A percentile compares a stretch with the other conserved stretches of the same genome.
phyloP scores from a whole-genome alignment of 2,888 invertebrate genomes.

The Andrena marginata region DNA sequence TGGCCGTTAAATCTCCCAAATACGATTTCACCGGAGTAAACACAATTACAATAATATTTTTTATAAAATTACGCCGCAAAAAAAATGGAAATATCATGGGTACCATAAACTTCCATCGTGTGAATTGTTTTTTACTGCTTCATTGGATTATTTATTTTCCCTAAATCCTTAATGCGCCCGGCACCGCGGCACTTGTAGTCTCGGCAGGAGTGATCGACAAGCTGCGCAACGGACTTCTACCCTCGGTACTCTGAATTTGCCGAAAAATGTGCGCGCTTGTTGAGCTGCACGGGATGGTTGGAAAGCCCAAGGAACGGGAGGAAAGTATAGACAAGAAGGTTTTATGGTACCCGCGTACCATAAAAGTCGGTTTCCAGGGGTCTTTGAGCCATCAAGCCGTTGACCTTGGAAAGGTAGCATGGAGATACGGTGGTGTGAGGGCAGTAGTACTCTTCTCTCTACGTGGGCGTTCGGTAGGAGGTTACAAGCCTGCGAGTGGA shows the following conservation, averaged over 20 bases:
- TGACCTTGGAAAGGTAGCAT: slow-evolving; percentile 76
- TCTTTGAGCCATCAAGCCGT: slow-evolving; percentile 73
- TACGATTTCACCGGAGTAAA: too few relatives aligned
- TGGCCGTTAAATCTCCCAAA: background rate
- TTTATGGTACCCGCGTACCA: slow-evolving; percentile 23
- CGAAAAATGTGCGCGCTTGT: background rate
- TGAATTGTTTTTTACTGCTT: too few relatives aligned
- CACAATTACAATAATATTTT: background rate
- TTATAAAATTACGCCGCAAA: too few relatives aligned
- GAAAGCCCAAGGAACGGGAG: slow-evolving; percentile 14
- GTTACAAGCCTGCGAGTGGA: slow-evolving; percentile 59
- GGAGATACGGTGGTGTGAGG: slow-evolving; percentile 73
- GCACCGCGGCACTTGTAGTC: too few relatives aligned
- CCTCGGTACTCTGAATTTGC: background rate
- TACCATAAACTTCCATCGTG: too few relatives aligned
- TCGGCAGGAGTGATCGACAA: too few relatives aligned
- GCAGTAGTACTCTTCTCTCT: slow-evolving; percentile 66
- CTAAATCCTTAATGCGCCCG: too few relatives aligned
- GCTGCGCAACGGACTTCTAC: background rate
- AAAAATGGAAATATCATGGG: too few relatives aligned
- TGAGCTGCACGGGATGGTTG: background rate
- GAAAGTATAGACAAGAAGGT: slow-evolving; percentile 26
- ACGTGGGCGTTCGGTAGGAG: slow-evolving; percentile 67
- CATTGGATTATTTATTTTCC: too few relatives aligned
- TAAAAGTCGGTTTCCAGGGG: slow-evolving; percentile 68